A percentile compares a stretch with the other conserved stretches of the same genome.
Evolutionary conservation across 2,797 vertebrate species (phyloP).

Genomic region (Tragopan temminckii): DNA sequence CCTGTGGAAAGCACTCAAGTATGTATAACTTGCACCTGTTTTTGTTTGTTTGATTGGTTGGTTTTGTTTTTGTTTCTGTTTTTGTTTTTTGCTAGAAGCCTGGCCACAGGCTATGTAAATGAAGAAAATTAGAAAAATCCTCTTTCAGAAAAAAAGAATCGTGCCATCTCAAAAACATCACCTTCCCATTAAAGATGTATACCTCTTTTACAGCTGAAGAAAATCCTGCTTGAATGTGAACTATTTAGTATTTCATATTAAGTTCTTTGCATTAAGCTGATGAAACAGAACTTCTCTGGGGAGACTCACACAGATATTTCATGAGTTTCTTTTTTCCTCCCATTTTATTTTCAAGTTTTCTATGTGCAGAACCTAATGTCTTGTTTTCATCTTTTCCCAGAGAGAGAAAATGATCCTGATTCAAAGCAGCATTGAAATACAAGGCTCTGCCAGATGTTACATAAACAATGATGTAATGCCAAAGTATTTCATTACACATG

Average conservation of each 20-base stretch:
- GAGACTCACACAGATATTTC: neutral
- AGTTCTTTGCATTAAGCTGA: neutral
- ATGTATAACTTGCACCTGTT: neutral
- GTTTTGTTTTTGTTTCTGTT: neutral
- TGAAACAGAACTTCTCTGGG: neutral
- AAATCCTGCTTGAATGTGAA: neutral
- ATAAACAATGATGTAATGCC: slow-evolving; percentile 84
- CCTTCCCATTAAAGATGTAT: neutral
- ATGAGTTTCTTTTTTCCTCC: neutral
- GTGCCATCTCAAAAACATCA: neutral
- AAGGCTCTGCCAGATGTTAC: slow-evolving; percentile 82
- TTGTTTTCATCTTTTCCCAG: slow-evolving; percentile 62
- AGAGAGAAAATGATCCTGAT: slow-evolving; percentile 70
- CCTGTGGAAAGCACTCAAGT: neutral
- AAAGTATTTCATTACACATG: slow-evolving; percentile 83
- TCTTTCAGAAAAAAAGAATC: slow-evolving; percentile 1
- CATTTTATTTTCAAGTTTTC: slow-evolving; percentile 20
- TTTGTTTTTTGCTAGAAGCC: neutral
- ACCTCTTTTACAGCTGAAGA: neutral
- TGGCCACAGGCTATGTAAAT: neutral
- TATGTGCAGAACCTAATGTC: slow-evolving; percentile 62
- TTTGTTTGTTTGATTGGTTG: neutral
- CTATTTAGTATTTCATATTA: neutral
- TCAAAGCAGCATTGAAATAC: slow-evolving; percentile 77
- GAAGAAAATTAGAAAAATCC: slow-evolving; percentile 39